Evolutionary conservation across 1,140 invertebrate genomes (phyloP).

Genomic region (Saccostrea echinata): DNA sequence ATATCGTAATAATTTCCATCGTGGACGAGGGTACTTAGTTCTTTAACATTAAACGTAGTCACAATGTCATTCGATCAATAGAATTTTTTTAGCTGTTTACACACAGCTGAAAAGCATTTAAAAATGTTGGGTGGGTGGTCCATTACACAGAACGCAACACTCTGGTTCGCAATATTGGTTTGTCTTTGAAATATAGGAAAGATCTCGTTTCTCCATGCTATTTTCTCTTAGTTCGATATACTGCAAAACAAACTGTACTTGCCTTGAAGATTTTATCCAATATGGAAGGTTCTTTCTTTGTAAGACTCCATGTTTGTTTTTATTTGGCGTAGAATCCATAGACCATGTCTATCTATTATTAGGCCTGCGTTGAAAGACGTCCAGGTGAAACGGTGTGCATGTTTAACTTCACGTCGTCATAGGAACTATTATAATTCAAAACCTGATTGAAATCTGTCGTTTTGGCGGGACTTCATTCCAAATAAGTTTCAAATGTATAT

Average conservation of each 20-base stretch:
- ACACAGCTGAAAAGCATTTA: not conserved
- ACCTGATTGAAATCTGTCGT: not conserved
- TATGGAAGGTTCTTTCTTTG: not conserved
- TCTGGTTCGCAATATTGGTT: not conserved
- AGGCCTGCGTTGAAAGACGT: not conserved
- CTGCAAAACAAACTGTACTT: not conserved
- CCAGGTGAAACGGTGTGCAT: not conserved
- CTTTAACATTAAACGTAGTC: not conserved
- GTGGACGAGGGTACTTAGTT: not conserved
- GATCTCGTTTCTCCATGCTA: not conserved
- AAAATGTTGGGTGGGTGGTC: slow-evolving; percentile 21
- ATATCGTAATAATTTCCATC: not conserved
- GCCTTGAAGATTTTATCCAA: not conserved
- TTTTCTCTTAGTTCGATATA: not conserved
- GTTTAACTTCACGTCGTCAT: not conserved
- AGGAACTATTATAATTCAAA: not conserved
- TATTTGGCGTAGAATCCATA: not conserved
- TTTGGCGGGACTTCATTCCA: not conserved
- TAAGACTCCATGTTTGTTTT: slow-evolving; percentile 20
- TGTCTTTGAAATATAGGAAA: not conserved
- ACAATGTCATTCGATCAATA: not conserved
- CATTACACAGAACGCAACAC: not conserved
- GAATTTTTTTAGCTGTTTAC: not conserved
- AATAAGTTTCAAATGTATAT: not conserved
- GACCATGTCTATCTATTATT: slow-evolving; percentile 6